Conservation (phyloP, 1,140 invertebrate species). For the Nylanderia fulva region DNA sequence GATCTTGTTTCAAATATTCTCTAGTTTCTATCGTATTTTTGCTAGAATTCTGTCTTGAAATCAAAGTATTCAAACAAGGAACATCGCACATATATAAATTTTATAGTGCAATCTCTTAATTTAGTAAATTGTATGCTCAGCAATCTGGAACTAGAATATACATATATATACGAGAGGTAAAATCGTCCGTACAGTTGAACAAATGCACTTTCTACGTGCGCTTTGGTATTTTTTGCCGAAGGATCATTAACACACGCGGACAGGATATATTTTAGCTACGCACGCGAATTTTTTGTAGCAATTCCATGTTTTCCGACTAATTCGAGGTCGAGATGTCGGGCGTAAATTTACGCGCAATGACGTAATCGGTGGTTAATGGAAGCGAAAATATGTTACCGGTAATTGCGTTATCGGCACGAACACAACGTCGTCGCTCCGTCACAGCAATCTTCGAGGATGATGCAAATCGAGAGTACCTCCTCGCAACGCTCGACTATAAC, state of each 20-base stretch:
- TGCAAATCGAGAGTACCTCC: slow-evolving; percentile 16
- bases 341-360: slow-evolving; percentile 22
- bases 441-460: slow-evolving; percentile 6
- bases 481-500: not conserved
- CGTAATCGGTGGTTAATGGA: slow-evolving; percentile 29
- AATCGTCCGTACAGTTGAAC: slow-evolving; percentile 7
- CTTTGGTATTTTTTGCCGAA: not conserved
- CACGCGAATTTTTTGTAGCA: slow-evolving; percentile 4
- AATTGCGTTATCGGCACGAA: slow-evolving; percentile 11
- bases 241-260: not conserved
- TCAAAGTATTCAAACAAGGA: not conserved
- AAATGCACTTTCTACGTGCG: not conserved
- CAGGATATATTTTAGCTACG: not conserved
- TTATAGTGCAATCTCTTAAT: slow-evolving; percentile 4
- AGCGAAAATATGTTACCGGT: slow-evolving; percentile 43
- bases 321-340: not conserved
- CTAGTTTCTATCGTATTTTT: too few species aligned
- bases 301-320: not conserved
- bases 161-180: not conserved
- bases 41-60: slow-evolving; percentile 11
- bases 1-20: too few species aligned
- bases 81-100: not conserved
- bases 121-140: not conserved
- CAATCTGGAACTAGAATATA: slow-evolving; percentile 17
- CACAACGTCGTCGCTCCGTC: not conserved